These are phyloP conservation scores for Xyrauchen texanus DNA, from an alignment of 2,113 vertebrate genomes.

Conservation along the genomic window DNA sequence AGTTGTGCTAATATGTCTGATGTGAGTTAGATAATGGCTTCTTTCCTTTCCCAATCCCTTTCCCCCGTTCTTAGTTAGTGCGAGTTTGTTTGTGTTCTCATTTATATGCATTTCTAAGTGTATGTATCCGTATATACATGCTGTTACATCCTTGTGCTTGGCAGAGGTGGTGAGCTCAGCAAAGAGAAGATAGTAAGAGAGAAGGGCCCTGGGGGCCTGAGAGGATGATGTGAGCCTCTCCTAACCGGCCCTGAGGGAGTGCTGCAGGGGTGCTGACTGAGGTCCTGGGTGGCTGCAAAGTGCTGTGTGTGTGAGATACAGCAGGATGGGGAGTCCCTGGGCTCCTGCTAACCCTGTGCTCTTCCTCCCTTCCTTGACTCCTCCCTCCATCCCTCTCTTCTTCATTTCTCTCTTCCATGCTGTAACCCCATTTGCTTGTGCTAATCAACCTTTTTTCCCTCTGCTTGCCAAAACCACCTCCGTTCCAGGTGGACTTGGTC, in stretches of 20 bases:
- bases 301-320: constrained; percentile 77
- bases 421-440: constrained; percentile 16
- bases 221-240: constrained; percentile 55
- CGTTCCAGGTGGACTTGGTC: constrained; percentile 43
- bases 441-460: constrained; percentile 20
- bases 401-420: constrained; percentile 25
- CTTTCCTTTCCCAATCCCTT: too few species aligned
- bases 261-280: constrained; percentile 73
- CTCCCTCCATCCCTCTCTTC: constrained; percentile 38
- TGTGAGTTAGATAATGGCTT: too few species aligned
- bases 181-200: constrained; percentile 51
- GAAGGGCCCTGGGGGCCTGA: constrained; percentile 41
- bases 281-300: constrained; percentile 76
- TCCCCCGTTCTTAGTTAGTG: neutral
- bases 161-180: constrained; percentile 55
- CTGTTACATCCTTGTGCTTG: constrained; percentile 39
- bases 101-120: constrained; percentile 15
- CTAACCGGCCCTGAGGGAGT: constrained; percentile 52
- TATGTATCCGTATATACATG: constrained; percentile 26
- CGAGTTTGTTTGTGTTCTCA: neutral
- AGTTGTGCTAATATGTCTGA: too few species aligned
- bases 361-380: constrained; percentile 41
- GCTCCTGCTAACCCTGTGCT: constrained; percentile 46
- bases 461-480: constrained; percentile 21
- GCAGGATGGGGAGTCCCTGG: constrained; percentile 75